These are phyloP conservation scores for Furnarius figulus DNA, from an alignment of 2,113 vertebrate genomes.

Conservation along the genomic window DNA sequence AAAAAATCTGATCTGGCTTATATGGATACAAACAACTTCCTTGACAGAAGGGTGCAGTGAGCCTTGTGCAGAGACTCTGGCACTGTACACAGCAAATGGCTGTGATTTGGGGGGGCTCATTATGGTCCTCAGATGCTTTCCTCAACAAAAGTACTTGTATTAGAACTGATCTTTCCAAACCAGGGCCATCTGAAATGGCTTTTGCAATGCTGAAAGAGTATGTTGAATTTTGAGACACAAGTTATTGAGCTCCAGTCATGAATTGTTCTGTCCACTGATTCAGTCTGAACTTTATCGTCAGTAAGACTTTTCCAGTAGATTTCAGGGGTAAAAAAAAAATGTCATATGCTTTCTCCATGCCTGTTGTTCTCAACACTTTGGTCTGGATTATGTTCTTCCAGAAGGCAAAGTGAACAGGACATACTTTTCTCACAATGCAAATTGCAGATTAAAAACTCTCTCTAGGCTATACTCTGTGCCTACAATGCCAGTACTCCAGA, in stretches of 20 bases:
- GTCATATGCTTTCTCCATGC: background rate
- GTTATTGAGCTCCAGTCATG: background rate
- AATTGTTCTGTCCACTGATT: background rate
- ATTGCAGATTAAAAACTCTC: background rate
- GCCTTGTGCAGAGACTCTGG: background rate
- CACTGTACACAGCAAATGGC: background rate
- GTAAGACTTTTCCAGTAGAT: background rate
- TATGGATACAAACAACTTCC: background rate
- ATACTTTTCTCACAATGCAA: background rate
- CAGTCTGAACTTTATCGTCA: conserved; percentile 26
- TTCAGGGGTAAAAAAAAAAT: background rate
- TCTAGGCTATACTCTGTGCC: background rate
- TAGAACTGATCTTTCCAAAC: background rate
- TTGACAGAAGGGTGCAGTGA: background rate
- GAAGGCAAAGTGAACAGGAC: background rate
- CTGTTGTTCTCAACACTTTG: background rate
- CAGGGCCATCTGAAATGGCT: background rate
- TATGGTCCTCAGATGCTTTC: background rate
- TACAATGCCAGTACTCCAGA: background rate
- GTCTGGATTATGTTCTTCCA: background rate
- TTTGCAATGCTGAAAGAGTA: background rate
- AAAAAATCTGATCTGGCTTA: background rate
- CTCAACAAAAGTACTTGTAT: background rate
- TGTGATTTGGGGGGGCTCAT: background rate
- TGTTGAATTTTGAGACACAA: background rate